These are phyloP conservation scores for Chaetops frenatus DNA, from an alignment of 2,113 vertebrate genomes.

Conservation along the genomic window DNA sequence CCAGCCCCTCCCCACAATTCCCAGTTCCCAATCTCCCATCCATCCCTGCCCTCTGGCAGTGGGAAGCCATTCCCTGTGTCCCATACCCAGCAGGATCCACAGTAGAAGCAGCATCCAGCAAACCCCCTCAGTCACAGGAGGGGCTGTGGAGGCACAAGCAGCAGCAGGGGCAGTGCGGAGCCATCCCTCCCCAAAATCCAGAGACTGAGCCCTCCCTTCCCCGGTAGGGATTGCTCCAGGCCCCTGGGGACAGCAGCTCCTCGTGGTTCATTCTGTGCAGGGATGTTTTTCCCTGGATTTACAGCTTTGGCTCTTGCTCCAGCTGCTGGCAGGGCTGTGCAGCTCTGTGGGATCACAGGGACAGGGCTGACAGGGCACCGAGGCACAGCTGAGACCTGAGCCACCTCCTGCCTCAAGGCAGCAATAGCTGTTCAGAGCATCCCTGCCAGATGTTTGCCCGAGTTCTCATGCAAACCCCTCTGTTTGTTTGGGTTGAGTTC, in stretches of 20 bases:
- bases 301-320: not conserved
- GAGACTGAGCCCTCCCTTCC: too few species aligned
- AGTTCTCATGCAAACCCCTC: not conserved
- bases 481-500: not conserved
- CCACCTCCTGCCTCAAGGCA: not conserved
- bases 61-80: not conserved
- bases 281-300: rapidly evolving
- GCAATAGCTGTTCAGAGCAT: not conserved
- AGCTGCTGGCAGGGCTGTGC: not conserved
- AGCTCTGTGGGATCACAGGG: not conserved
- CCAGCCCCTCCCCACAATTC: not conserved
- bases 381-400: not conserved
- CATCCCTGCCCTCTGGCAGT: not conserved
- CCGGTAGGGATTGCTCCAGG: not conserved
- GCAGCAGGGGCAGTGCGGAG: not conserved
- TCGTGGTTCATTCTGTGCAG: not conserved
- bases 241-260: not conserved
- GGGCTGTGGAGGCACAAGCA: not conserved
- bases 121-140: rapidly evolving
- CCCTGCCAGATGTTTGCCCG: not conserved
- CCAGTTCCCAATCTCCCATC: not conserved
- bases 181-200: not conserved
- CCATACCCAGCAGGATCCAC: not conserved
- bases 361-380: not conserved
- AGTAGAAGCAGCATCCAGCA: not conserved